Evolutionary conservation across 2,888 invertebrate genomes (phyloP), one percentile per base, ranked within the genome.

Genomic region (Polyommatus iphigenia): DNA sequence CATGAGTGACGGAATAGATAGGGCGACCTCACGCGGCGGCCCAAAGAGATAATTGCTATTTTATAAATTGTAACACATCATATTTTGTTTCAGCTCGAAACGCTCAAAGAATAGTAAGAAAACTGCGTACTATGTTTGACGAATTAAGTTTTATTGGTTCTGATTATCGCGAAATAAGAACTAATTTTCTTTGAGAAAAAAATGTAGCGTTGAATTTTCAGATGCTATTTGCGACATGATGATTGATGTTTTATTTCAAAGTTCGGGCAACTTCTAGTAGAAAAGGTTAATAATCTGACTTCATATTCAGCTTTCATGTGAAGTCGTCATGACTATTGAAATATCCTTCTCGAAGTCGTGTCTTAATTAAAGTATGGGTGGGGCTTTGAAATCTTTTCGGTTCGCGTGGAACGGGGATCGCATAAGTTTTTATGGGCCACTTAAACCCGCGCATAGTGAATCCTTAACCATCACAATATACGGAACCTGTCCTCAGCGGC

Each of bases 1-100:
- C 82, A 81, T 50, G 54, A 75, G 78, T 82, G 82, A 82, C 80
- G 80, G 81, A 59, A 62, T 72, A 78, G 80, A 79, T 78, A 78
- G n/a, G 77, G 59, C 76, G 77, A 46, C 78, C 78, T 78, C 80
- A 78, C 78, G 78, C 80, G 62, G 79, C 72, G 80, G 72, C 78
- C 57, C 18, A 59, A 80, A 32, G 29, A 4, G 79, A 80, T 80
- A 76, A 77, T 77, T 76, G n/a, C 75, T 50, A 54, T 75, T 54
- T 75, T 29, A 50, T 3, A 75, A 50, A 54, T 29, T 75, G 54
- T 75, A 24, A 50, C 24, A 50, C 75, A 15, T 75, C 50, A 32
- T n/a, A n/a, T n/a, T 67, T 32, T 67, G 62, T 54, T 54, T 54
- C 54, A 54, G 18, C 54, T 54, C 54, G 1, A 54, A 54, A 18